A percentile compares a stretch with the other conserved stretches of the same genome.
Conservation (phyloP, 2,797 vertebrate species). For the Morelia viridis region DNA sequence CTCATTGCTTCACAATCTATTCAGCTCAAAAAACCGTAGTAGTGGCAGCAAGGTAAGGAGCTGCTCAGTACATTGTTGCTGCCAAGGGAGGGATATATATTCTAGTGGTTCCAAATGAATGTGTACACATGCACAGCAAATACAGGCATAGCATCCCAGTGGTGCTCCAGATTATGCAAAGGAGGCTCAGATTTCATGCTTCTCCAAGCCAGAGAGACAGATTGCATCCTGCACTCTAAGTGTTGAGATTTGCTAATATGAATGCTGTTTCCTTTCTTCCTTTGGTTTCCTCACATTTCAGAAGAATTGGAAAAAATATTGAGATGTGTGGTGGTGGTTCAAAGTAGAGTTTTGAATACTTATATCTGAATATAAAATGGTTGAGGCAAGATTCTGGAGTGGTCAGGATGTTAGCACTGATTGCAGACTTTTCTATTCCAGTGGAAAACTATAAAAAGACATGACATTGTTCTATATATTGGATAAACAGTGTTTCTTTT, state of each 20-base stretch:
- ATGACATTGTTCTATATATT: background rate
- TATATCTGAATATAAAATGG: background rate
- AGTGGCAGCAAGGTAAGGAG: constrained; percentile 89
- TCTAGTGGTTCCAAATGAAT: background rate
- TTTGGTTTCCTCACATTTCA: background rate
- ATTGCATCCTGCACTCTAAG: background rate
- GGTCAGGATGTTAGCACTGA: background rate
- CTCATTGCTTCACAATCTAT: constrained; percentile 96
- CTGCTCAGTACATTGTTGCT: background rate
- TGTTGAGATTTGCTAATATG: background rate
- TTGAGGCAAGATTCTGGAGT: background rate
- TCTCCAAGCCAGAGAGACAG: background rate
- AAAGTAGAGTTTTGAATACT: background rate
- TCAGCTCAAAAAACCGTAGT: constrained; percentile 91
- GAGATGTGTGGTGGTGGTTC: background rate
- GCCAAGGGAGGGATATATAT: background rate
- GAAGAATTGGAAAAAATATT: background rate
- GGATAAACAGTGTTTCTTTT: background rate
- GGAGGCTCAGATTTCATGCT: background rate
- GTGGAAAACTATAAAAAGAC: background rate
- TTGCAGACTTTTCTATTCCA: background rate
- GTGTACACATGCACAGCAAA: background rate
- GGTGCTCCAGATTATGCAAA: background rate
- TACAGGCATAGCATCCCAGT: too few relatives aligned
- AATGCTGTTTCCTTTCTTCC: background rate